Percentiles rank a stretch among this genome's conserved stretches.
Conservation (phyloP, 2,888 invertebrate species). For the Neoaliturus tenellus region DNA sequence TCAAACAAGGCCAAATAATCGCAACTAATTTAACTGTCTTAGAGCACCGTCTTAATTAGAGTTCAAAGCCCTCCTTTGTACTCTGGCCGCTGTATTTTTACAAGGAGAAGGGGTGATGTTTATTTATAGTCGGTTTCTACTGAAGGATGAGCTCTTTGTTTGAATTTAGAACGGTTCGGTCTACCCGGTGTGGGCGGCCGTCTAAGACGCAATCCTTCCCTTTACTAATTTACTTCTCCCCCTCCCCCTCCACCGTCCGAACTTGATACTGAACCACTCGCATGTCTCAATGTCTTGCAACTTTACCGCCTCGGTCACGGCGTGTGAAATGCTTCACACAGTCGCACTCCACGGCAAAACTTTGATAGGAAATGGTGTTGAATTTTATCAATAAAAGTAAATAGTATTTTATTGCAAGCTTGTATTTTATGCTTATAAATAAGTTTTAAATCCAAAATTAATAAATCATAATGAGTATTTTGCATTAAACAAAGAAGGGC, state of each 20-base stretch:
- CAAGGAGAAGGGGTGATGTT: constrained; percentile 60
- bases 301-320: not conserved
- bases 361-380: too few relatives aligned
- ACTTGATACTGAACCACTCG: not conserved
- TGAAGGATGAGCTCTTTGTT: constrained; percentile 65
- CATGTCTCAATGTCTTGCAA: not conserved
- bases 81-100: constrained; percentile 54
- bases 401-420: too few relatives aligned
- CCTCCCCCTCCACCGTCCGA: not conserved
- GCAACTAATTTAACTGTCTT: constrained; percentile 60
- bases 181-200: constrained; percentile 57
- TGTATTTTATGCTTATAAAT: too few relatives aligned
- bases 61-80: constrained; percentile 57
- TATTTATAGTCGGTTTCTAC: constrained; percentile 66
- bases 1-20: constrained; percentile 59
- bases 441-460: too few relatives aligned
- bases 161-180: constrained; percentile 65
- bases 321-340: too few relatives aligned
- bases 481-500: too few relatives aligned
- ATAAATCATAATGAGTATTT: too few relatives aligned
- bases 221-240: constrained; percentile 39
- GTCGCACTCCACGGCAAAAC: too few relatives aligned
- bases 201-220: constrained; percentile 50
- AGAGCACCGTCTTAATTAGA: constrained; percentile 58
- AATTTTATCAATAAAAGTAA: too few relatives aligned